Percentiles rank a stretch among this genome's conserved stretches.
Conservation (phyloP, 2,113 vertebrate genomes). For the Pogona vitticeps region DNA sequence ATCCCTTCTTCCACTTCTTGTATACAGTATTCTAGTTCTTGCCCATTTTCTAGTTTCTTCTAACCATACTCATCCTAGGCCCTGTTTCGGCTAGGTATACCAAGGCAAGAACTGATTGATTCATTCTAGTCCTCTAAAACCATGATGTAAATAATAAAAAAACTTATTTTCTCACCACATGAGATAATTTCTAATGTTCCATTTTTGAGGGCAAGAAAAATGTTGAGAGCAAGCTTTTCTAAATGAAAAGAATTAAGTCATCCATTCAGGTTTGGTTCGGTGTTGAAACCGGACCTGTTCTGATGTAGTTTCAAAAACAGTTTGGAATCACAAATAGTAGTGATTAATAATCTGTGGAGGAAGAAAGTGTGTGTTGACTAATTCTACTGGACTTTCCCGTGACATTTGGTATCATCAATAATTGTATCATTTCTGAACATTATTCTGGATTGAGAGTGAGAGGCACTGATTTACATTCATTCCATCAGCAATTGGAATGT, state of each 20-base stretch:
- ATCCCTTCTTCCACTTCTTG: not conserved
- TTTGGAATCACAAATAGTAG: not conserved
- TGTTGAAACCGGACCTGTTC: not conserved
- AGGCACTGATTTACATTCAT: not conserved
- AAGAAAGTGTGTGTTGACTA: not conserved
- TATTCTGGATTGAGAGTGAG: not conserved
- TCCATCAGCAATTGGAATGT: not conserved
- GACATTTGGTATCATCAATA: not conserved
- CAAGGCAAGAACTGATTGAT: not conserved
- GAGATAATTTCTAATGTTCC: not conserved
- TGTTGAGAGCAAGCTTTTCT: not conserved
- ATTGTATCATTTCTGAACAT: not conserved
- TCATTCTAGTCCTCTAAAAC: not conserved
- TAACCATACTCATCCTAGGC: not conserved
- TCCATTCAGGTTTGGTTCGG: too few species aligned
- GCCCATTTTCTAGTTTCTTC: not conserved
- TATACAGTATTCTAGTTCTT: not conserved
- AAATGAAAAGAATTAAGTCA: not conserved
- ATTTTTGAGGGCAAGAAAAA: not conserved
- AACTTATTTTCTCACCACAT: not conserved
- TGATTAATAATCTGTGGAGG: not conserved
- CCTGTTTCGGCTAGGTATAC: not conserved
- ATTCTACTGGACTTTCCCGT: not conserved
- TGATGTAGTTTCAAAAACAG: not conserved
- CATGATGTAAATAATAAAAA: not conserved